These are phyloP conservation scores for Dipus sagitta DNA, from an alignment of 2,797 vertebrate species.

Conservation along the genomic window DNA sequence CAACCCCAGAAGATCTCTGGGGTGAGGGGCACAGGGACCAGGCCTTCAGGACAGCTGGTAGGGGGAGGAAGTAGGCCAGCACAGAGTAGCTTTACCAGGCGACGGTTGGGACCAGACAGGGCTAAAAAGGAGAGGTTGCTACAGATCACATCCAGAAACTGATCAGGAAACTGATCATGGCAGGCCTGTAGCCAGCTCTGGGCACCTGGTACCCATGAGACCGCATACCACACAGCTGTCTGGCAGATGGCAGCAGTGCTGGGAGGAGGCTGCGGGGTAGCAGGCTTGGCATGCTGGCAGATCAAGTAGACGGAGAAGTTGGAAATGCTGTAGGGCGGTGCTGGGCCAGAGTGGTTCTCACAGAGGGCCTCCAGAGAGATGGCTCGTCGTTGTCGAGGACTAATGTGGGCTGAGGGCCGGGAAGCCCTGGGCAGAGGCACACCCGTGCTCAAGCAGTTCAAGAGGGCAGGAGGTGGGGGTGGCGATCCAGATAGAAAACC, in stretches of 20 bases:
- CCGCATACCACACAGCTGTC: slow-evolving; percentile 93
- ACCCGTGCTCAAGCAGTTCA: slow-evolving; percentile 87
- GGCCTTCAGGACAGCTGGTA: slow-evolving; percentile 87
- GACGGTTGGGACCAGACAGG: slow-evolving; percentile 89
- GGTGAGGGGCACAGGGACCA: slow-evolving; percentile 88
- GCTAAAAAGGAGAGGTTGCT: slow-evolving; percentile 92
- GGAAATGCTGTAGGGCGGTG: slow-evolving; percentile 90
- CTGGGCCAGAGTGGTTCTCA: slow-evolving; percentile 89
- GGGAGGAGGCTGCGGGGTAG: slow-evolving; percentile 83
- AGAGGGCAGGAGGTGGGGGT: slow-evolving; percentile 90
- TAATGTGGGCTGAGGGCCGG: slow-evolving; percentile 70
- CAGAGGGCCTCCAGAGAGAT: slow-evolving; percentile 92
- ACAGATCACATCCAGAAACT: slow-evolving; percentile 94
- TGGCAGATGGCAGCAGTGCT: slow-evolving; percentile 91
- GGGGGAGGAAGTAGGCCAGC: slow-evolving; percentile 86
- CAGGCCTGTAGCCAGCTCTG: slow-evolving; percentile 94
- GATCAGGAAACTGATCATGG: slow-evolving; percentile 91
- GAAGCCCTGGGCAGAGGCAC: slow-evolving; percentile 73
- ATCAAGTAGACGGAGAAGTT: slow-evolving; percentile 95
- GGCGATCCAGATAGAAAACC: slow-evolving; percentile 90
- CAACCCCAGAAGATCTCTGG: slow-evolving; percentile 92
- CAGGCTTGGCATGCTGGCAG: slow-evolving; percentile 92
- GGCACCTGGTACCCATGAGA: slow-evolving; percentile 92
- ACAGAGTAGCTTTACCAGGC: slow-evolving; percentile 90
- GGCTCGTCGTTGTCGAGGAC: slow-evolving; percentile 71